Evolutionary conservation across 2,113 vertebrate species (phyloP), one percentile per base, ranked within the genome.

Genomic region (Martes martes): DNA sequence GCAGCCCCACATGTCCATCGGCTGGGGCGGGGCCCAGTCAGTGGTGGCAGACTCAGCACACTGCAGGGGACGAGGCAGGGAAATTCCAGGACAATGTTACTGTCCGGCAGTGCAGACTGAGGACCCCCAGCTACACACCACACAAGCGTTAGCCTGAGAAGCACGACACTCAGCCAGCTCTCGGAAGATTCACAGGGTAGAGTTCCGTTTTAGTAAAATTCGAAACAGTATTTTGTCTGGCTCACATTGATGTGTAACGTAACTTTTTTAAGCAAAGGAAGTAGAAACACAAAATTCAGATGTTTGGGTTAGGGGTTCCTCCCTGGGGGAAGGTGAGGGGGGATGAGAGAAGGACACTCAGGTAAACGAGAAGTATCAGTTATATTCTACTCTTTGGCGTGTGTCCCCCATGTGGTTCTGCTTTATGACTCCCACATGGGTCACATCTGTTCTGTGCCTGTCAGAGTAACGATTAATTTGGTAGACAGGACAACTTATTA

Each of bases 1-100:
- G 10, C 14, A 36, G 9, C 13, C 36, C 18, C 18, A 19, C 1
- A 0, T 1, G 4, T 16, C 39, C 33, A 0, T 8, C 31, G 11
- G 61, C 24, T 39, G 63, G 26, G 8, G 24, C 16, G 8, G 1
- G 19, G 21, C 65, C 36, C 11, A 23, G 0, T n/a, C 24, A 2
- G 16, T 28, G 6, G 9, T 55, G 52, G 93, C 5, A n/a, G 31
- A 45, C 57, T 7, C 21, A 0, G 39, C 7, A 24, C 63, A 13
- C 50, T 16, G 10, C 16, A 50, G 63, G 69, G 31, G 76, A 42
- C 11, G 0, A 2, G 11, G n/a, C 11, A 14, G 47, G 39, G 47
- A 13, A 28, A 6, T 16, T 24, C 4, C 11, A 6, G 57, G 52
- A 6, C 39, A 7, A 16, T 4, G 26, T 5, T 42, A 3, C 50